phyloP scores from a whole-genome alignment of 2,888 invertebrate species.

The Sabellastarte sp. region DNA sequence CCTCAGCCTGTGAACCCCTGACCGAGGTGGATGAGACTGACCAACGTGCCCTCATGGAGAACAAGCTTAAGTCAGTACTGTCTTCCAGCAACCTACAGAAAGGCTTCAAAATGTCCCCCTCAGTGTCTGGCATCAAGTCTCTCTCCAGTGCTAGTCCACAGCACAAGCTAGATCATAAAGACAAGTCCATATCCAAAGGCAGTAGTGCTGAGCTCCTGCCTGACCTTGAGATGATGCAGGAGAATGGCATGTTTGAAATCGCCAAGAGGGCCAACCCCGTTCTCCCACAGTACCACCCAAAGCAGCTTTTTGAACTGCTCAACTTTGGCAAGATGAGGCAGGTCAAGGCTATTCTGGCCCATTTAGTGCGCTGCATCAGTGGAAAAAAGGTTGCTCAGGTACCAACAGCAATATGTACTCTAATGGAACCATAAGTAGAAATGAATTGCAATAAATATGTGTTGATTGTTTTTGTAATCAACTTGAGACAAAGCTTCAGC shows the following conservation, averaged over 20 bases:
- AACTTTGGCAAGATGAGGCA: constrained; percentile 95
- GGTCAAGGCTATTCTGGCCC: constrained; percentile 96
- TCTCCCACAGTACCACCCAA: constrained; percentile 97
- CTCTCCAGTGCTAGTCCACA: constrained; percentile 20
- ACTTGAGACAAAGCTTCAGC: too few relatives aligned
- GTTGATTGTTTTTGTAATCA: too few relatives aligned
- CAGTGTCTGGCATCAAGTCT: constrained; percentile 24
- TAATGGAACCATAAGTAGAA: too few relatives aligned
- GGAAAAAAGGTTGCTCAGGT: constrained; percentile 26
- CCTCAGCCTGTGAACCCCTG: constrained; percentile 4
- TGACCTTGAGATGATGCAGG: too few relatives aligned
- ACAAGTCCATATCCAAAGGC: too few relatives aligned
- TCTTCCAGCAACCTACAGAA: constrained; percentile 5
- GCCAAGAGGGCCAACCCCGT: constrained; percentile 96
- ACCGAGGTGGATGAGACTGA: constrained; percentile 6
- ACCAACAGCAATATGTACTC: too few relatives aligned
- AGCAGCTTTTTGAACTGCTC: constrained; percentile 94
- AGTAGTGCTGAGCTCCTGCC: too few relatives aligned
- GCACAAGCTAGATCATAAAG: too few relatives aligned
- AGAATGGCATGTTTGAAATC: constrained; percentile 87
- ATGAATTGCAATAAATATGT: too few relatives aligned
- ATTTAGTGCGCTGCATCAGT: constrained; percentile 78
- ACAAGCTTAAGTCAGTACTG: background rate
- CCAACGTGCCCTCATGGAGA: constrained; percentile 19
- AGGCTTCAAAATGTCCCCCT: constrained; percentile 19